Evolutionary conservation across 2,797 vertebrate genomes (phyloP).

Genomic region (Linurgus olivaceus): DNA sequence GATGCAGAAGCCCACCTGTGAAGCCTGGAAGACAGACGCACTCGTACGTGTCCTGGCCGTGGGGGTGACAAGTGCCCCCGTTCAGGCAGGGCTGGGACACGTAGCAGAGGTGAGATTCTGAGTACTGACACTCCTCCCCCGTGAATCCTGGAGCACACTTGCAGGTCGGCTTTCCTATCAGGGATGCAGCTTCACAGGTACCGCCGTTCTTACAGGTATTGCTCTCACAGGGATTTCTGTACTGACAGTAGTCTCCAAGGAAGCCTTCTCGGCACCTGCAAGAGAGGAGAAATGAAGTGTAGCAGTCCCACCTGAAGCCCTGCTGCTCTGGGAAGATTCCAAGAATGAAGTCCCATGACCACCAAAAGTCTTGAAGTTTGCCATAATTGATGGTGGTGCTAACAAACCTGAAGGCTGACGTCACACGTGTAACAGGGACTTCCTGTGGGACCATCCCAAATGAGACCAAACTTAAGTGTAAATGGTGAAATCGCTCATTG

Average conservation of each 20-base stretch:
- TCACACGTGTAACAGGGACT: not conserved
- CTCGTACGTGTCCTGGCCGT: slow-evolving; percentile 79
- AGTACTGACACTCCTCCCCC: slow-evolving; percentile 83
- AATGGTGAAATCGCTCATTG: not conserved
- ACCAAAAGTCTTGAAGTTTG: not conserved
- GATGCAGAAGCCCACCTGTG: slow-evolving; percentile 78
- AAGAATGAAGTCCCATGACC: not conserved
- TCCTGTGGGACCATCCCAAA: not conserved
- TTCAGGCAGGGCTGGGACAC: slow-evolving; percentile 87
- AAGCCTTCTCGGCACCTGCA: slow-evolving; percentile 87
- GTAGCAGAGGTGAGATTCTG: slow-evolving; percentile 85
- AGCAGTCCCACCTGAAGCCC: not conserved
- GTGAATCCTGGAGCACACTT: slow-evolving; percentile 84
- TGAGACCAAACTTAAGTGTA: not conserved
- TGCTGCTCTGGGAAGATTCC: not conserved
- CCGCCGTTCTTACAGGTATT: slow-evolving; percentile 87
- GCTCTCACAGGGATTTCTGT: slow-evolving; percentile 87
- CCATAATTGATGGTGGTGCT: not conserved
- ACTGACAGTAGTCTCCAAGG: slow-evolving; percentile 91
- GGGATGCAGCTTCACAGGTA: slow-evolving; percentile 82
- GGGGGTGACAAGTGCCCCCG: slow-evolving; percentile 81
- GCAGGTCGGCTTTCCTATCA: slow-evolving; percentile 81
- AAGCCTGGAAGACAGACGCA: slow-evolving; percentile 86
- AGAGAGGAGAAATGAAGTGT: not conserved
- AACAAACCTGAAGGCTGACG: not conserved